Percentiles rank a stretch among this genome's conserved stretches.
phyloP scores from a whole-genome alignment of 1,140 invertebrate genomes.

The Drosophila sulfurigaster region DNA sequence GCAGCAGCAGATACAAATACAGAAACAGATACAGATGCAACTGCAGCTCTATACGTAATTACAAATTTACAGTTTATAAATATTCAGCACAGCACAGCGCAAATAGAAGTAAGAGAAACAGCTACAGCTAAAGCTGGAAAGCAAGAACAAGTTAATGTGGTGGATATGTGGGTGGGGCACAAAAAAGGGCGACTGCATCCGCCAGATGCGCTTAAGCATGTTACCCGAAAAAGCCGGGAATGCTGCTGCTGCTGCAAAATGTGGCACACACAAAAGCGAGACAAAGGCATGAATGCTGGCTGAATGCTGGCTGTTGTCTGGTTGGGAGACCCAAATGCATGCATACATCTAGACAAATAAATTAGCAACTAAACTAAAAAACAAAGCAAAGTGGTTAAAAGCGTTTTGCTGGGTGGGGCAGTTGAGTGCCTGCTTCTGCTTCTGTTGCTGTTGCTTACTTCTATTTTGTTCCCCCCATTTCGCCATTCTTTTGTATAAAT shows the following conservation, averaged over 20 bases:
- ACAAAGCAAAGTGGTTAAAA: conserved; percentile 58
- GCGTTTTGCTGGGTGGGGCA: conserved; percentile 1
- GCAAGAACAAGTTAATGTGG: conserved; percentile 27
- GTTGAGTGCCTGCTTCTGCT: background rate
- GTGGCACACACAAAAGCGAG: background rate
- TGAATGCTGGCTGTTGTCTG: conserved; percentile 30
- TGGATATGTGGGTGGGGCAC: conserved; percentile 2
- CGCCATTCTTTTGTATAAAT: conserved; percentile 17
- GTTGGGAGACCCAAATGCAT: conserved; percentile 62
- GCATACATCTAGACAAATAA: conserved; percentile 76
- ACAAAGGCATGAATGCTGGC: conserved; percentile 25
- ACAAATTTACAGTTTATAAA: conserved; percentile 56
- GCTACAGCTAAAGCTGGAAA: background rate
- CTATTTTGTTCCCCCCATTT: conserved; percentile 2
- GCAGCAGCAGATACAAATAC: conserved; percentile 4
- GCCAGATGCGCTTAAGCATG: conserved; percentile 46
- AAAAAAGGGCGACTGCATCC: conserved; percentile 27
- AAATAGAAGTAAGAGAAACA: conserved; percentile 35
- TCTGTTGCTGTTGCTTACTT: conserved; percentile 7
- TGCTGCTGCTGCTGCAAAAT: conserved; percentile 12
- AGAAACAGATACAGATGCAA: conserved; percentile 33
- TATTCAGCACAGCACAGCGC: conserved; percentile 43
- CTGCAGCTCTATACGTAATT: conserved; percentile 36
- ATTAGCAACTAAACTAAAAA: conserved; percentile 82
- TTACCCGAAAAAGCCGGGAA: conserved; percentile 45